phyloP scores from a whole-genome alignment of 2,797 vertebrate genomes.

The Sebastes umbrosus region DNA sequence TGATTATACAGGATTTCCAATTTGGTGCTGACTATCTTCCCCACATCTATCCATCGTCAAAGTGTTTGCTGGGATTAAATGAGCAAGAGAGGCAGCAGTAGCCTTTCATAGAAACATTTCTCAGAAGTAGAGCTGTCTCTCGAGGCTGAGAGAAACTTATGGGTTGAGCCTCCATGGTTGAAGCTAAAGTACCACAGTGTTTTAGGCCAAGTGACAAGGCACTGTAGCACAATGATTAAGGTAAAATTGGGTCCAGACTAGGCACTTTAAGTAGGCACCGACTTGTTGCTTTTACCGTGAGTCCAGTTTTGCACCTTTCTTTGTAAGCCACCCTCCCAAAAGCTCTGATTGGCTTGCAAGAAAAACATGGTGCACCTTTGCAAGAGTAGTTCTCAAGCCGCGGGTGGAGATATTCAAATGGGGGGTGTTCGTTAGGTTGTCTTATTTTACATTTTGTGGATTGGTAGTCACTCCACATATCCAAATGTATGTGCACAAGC shows the following conservation, averaged over 20 bases:
- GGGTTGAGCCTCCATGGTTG: neutral
- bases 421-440: no score
- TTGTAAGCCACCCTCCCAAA: no score
- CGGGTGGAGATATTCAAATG: no score
- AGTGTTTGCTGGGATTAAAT: slow-evolving; percentile 26
- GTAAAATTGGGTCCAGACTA: neutral
- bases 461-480: no score
- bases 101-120: neutral
- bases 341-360: accelerated
- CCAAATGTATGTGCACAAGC: no score
- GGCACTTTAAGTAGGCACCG: neutral
- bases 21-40: slow-evolving; percentile 6
- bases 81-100: neutral
- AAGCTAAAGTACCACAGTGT: neutral
- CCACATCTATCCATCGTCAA: neutral
- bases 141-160: neutral
- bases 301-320: neutral
- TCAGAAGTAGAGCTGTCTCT: slow-evolving; percentile 11
- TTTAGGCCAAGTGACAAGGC: neutral
- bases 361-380: no score
- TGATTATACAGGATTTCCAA: slow-evolving; percentile 18
- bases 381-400: no score
- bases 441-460: no score
- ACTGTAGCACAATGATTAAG: neutral
- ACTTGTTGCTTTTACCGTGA: neutral